Base-by-base conservation (phyloP, 2,113 vertebrate species). In the Chitala chitala region DNA sequence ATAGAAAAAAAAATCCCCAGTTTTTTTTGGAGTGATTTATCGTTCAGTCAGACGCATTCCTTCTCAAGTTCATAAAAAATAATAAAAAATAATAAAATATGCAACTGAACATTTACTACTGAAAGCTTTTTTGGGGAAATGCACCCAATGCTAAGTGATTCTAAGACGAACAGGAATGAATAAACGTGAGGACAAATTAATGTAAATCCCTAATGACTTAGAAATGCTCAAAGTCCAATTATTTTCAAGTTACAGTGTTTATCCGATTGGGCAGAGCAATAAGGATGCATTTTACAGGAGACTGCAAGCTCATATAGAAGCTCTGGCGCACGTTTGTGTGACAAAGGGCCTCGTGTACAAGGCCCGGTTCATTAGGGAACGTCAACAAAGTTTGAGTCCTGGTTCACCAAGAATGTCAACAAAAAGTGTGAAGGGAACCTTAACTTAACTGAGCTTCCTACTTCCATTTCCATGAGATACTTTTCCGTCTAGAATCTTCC, bases 21-120 rank as follows among this genome's bases (percentile, higher is more conserved):
- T 50, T 24, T 74, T 55, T 75, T 63, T 8, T 26, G n/a, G n/a
- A 48, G 65, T 69, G 63, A 75, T 38, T 58, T 72, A 59, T 72
- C 26, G 42, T 72, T 53, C 20, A 9, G 15, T 33, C 64, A 68
- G 29, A 68, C n/a, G 64, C 13, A 13, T 68, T 68, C 38, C 42
- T 29, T 68, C 13, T 68, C 13, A 68, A 48, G 42, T 29, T 68
- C 46, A 42, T 26, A 5, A 46, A 42, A 26, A 68, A 26, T 46
- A 68, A 68, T 44, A 46, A 42, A 20, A 48, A 68, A 68, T 46
- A 68, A 68, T 44, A 46, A 42, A 20, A 48, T 46, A 68, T 13
- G 40, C 40, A 24, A 48, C 1, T 15, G 40, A 68, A 48, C 64
- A 48, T 46, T 68, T 46, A 68, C 24, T 17, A 5, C 22, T 3